A percentile compares a stretch with the other conserved stretches of the same genome.
Conservation (phyloP, 2,797 vertebrate species). For the Buceros bicornis region DNA sequence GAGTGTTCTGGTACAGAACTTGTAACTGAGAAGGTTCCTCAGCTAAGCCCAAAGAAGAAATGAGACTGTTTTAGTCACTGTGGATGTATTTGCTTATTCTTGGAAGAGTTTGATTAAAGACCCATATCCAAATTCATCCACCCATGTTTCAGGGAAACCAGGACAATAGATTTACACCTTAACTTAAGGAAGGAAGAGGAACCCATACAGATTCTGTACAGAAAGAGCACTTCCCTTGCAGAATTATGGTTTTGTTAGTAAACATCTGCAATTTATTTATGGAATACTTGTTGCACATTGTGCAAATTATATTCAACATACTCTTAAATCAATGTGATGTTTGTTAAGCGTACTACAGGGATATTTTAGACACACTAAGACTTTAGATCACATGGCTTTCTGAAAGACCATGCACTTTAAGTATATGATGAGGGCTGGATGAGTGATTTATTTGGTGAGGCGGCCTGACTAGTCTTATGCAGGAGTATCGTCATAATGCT, state of each 20-base stretch:
- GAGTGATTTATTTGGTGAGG: background rate
- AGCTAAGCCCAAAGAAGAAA: background rate
- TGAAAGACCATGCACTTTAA: background rate
- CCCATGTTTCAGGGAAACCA: background rate
- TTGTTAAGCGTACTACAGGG: background rate
- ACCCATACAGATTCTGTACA: background rate
- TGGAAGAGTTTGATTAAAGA: background rate
- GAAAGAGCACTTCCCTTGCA: background rate
- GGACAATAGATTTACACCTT: background rate
- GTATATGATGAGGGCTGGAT: background rate
- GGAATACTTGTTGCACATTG: background rate
- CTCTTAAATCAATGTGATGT: background rate
- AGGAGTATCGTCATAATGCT: background rate
- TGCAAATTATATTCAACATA: background rate
- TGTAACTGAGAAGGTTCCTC: background rate
- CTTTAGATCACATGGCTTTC: background rate
- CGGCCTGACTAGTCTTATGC: background rate
- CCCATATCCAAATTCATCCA: background rate
- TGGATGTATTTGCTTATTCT: background rate
- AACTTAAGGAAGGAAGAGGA: background rate
- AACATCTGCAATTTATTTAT: background rate
- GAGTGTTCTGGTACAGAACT: background rate
- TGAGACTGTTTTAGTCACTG: background rate
- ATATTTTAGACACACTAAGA: background rate
- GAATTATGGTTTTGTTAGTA: background rate